Conservation (phyloP, 1,140 invertebrate genomes). For the Pararge aegeria region DNA sequence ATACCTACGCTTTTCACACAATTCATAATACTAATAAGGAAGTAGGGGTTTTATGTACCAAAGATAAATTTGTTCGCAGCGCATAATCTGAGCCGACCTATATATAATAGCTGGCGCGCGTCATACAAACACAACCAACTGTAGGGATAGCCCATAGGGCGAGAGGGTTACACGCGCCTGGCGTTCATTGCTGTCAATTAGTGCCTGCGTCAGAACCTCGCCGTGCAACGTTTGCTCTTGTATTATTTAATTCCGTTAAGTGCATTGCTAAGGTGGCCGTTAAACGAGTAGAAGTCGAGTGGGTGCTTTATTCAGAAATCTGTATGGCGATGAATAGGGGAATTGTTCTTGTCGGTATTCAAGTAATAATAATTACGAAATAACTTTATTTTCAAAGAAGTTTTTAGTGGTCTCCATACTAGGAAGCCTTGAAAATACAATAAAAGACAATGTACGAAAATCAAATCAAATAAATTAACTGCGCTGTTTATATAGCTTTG, state of each 20-base stretch:
- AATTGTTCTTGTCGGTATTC: too few relatives aligned
- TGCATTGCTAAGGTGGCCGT: slow-evolving; percentile 5
- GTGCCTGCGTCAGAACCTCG: slow-evolving; percentile 14
- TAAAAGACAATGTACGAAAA: too few relatives aligned
- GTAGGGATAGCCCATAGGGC: neutral
- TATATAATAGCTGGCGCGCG: neutral
- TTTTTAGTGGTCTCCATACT: too few relatives aligned
- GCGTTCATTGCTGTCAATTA: slow-evolving; percentile 36
- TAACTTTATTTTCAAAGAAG: neutral
- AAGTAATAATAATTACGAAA: neutral
- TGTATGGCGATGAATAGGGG: too few relatives aligned
- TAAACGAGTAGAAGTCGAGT: neutral
- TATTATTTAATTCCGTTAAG: slow-evolving; percentile 29
- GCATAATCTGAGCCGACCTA: too few relatives aligned
- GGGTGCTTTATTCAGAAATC: neutral
- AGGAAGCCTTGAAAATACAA: too few relatives aligned
- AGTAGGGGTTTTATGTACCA: too few relatives aligned
- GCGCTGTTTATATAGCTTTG: too few relatives aligned
- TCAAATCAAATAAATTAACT: too few relatives aligned
- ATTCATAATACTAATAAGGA: too few relatives aligned
- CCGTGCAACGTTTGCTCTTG: slow-evolving; percentile 20
- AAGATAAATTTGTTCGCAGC: too few relatives aligned
- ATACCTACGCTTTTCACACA: too few relatives aligned
- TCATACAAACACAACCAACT: neutral
- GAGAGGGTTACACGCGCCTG: slow-evolving; percentile 10